Base-by-base conservation (phyloP, 1,140 invertebrate species). In the Battus philenor region DNA sequence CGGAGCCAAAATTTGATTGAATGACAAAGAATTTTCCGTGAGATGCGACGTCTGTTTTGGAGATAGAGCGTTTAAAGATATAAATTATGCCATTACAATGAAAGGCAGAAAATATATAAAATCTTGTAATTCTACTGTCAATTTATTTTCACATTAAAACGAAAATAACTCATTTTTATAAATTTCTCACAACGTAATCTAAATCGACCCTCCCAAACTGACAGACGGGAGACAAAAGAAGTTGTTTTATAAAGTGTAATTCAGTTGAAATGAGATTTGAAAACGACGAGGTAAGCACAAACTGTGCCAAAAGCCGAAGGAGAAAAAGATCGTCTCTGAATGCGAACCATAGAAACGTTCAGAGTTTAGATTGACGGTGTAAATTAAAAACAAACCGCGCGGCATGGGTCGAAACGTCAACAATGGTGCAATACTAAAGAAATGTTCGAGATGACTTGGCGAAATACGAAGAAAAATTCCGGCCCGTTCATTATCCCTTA, bases 361-460 rank as follows among this genome's bases (percentile, higher is more conserved):
- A n/a, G 3, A 5, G 12, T 26, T 15, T 13, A 17, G 38, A 41
- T 41, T 27, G 13, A 41, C 15, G 38, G 2, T 32, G 31, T 34
- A 52, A 52, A 47, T 52, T 41, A 47, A 47, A 52, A 52, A 47
- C 44, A 47, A 43, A 36, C 31, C 41, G 38, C 16, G 15, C 17
- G 30, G 20, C 20, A 8, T 17, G 24, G 27, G 44, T 29, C 20
- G 36, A 13, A 41, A 12, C 26, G 24, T 41, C 24, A 29, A 41
- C 24, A 41, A 41, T 51, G 44, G 16, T 13, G 11, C 36, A 36
- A 22, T 41, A 43, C 44, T 49, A 33, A 48, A 34, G 32, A 16
- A 27, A 41, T 15, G 9, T 13, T 17, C 38, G 31, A 20, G 33
- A 56, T 44, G 34, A 56, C 47, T 44, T 22, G 45, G 50, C 16